Percentiles rank a stretch among this genome's conserved stretches.
These are phyloP conservation scores for Erebia epiphron DNA, from an alignment of 2,888 invertebrate species.

Conservation along the genomic window DNA sequence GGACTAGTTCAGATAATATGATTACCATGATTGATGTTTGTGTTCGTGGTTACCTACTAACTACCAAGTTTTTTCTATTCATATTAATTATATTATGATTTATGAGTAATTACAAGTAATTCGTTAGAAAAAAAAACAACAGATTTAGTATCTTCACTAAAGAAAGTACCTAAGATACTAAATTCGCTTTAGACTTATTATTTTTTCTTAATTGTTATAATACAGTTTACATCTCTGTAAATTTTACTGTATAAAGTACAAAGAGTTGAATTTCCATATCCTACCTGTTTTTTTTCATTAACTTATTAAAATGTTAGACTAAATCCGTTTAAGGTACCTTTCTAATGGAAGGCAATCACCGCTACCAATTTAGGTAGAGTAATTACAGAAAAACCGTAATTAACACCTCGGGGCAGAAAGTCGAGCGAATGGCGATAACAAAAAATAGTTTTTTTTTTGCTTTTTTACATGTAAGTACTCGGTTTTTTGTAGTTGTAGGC, in stretches of 20 bases:
- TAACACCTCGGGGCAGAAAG: constrained; percentile 41
- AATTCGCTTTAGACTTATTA: no score
- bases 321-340: constrained; percentile 25
- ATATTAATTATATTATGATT: no score
- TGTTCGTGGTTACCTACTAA: no score
- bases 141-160: no score
- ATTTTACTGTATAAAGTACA: background rate
- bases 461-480: background rate
- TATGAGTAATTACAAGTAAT: no score
- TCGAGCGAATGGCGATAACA: constrained; percentile 19
- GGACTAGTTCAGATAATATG: no score
- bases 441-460: constrained; percentile 15
- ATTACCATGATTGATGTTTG: no score
- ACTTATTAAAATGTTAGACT: constrained; percentile 13
- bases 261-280: background rate
- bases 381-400: constrained; percentile 40
- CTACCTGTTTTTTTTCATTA: background rate
- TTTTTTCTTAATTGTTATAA: background rate
- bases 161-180: no score
- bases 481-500: no score
- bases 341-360: constrained; percentile 35
- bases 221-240: background rate
- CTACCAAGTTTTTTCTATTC: background rate
- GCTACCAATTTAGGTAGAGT: constrained; percentile 36
- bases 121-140: background rate